Evolutionary conservation across 2,113 vertebrate genomes (phyloP), one percentile per base, ranked within the genome.

Genomic region (Neolamprologus hecqui): DNA sequence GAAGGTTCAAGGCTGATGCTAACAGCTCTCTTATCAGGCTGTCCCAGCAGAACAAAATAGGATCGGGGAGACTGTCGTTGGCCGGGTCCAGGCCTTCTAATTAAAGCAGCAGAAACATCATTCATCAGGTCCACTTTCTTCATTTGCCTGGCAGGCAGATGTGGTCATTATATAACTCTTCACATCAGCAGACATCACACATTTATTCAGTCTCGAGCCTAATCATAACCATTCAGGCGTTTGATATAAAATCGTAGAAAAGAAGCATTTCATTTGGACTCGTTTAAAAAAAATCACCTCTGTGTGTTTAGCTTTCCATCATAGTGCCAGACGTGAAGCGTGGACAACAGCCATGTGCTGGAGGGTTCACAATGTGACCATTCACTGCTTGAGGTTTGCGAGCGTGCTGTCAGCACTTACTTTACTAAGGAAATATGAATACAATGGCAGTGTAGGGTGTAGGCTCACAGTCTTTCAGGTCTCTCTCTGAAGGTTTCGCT

Each of bases 221-320:
- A 89, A 94, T 94, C 88, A 91, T 55, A 89, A 91, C 86, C 92
- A 86, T 82, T 70, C 82, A 84, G 68, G 73, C 13, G 6, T 84
- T 90, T 85, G 55, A 88, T 81, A 82, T 51, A 86, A 85, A 86
- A 85, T 88, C 35, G 63, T 12, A 54, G 70, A 65, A 84, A 84
- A 81, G 79, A 68, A 81, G 70, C 35, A 17, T 90, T 90, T 92
- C 26, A 88, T 81, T 45, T 89, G 84, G 83, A 60, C 55, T 5
- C n/a, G 6, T 4, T 45, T 55, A 40, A 54, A 82, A 82, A 87
- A 83, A 85, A 47, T 81, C 85, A 85, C 83, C 53, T 91, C 79
- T 88, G 77, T 82, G 81, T 89, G 89, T 87, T 90, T 79, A 85
- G 54, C 54, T 49, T 88, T 84, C 53, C 82, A 80, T 86, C 68